Evolutionary conservation across 2,888 invertebrate species (phyloP), one percentile per base, ranked within the genome.

Genomic region (Stenolophus ochropezus): DNA sequence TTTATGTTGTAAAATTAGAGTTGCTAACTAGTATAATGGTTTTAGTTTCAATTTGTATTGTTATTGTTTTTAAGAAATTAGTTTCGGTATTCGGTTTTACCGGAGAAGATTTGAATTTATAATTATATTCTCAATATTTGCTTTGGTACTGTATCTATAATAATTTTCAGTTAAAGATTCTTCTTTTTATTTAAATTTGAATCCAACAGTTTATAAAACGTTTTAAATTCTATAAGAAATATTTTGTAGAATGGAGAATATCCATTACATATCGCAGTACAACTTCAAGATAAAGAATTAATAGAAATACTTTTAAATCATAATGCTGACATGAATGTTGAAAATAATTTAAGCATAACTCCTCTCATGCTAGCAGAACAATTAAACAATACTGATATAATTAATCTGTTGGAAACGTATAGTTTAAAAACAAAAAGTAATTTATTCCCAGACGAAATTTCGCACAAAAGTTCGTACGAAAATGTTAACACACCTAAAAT

Each of bases 261-360:
- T 75, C 81, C 81, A 51, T 51, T 81, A 65, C 81, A 81, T 81
- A 81, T 81, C 65, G 81, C 81, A 2, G 47, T 61, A 49, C 23
- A 75, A 75, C 21, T 75, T 25, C 61, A 75, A 20, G 61, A 61
- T 18, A 75, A 25, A 16, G 49, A 74, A 75, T 75, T 75, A 49
- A 47, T 65, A 23, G 81, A 74, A 61, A 23, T 65, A 61, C 65
- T 81, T 42, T 56, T 80, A 56, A 56, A 73, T 58, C 23, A 73
- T 25, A 73, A 80, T 56, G 20, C 47, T 1, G 80, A 80, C 16
- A 73, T 73, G 14, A 53, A 27, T 33, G 42, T 47, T 11, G 73
- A 18, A 21, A 80, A 80, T 33, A 42, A 53, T 20, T 25, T 58
- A 8, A 73, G 80, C 8, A 11, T 56, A 21, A 58, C 73, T 14